Percentiles rank a stretch among this genome's conserved stretches.
These are phyloP conservation scores for Clytia hemisphaerica DNA, from an alignment of 30 jellyfish, hydroid and myxozoan genomes.

Conservation along the genomic window DNA sequence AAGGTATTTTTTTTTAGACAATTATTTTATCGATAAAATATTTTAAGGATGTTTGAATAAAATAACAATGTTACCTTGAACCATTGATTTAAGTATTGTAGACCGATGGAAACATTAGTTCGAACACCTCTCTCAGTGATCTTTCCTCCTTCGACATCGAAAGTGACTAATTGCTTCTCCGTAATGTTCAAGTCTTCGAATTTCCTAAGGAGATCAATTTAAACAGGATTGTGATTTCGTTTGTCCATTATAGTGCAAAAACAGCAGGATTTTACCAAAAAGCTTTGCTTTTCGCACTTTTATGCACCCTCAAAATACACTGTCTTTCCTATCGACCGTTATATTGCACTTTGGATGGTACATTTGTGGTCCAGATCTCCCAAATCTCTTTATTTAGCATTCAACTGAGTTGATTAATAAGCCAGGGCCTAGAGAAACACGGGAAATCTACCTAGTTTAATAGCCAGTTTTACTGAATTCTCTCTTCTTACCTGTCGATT, in stretches of 20 bases:
- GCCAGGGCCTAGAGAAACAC: too few species aligned
- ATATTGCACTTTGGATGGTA: background rate
- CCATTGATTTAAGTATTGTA: slow-evolving; percentile 85
- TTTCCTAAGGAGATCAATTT: slow-evolving; percentile 22
- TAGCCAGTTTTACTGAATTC: too few species aligned
- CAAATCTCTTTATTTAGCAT: too few species aligned
- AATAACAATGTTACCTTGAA: slow-evolving; percentile 40
- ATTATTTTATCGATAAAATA: too few species aligned
- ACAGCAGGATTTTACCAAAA: background rate
- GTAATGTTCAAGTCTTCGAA: slow-evolving; percentile 52
- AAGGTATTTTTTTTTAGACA: too few species aligned
- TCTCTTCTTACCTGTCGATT: slow-evolving; percentile 48
- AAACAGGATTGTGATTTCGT: background rate
- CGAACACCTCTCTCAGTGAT: slow-evolving; percentile 78
- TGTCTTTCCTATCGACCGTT: background rate
- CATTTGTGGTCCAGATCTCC: too few species aligned
- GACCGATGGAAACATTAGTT: slow-evolving; percentile 56
- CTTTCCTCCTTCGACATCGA: slow-evolving; percentile 50
- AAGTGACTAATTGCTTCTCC: slow-evolving; percentile 55
- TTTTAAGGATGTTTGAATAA: background rate
- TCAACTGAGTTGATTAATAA: too few species aligned
- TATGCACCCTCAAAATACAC: background rate
- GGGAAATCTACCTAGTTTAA: too few species aligned
- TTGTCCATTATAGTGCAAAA: background rate
- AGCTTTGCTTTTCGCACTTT: background rate